Evolutionary conservation across 37 sponge, comb jelly and placozoan species (phyloP).

Genomic region (Amphimedon queenslandica): DNA sequence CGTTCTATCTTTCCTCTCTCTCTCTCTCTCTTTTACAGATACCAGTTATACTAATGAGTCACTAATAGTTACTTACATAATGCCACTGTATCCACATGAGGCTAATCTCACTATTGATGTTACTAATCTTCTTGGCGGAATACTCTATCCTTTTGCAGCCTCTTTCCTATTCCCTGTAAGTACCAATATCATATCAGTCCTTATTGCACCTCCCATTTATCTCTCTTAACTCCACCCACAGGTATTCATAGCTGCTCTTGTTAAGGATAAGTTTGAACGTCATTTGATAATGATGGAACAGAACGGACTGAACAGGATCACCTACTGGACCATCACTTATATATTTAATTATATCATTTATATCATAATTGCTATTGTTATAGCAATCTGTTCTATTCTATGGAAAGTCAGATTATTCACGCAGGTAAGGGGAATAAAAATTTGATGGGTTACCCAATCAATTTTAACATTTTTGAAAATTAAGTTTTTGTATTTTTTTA

Average conservation of each 20-base stretch:
- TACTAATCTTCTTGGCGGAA: conserved; percentile 49
- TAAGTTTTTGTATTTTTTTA: no score
- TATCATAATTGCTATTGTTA: conserved; percentile 24
- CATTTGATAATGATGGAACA: conserved; percentile 89
- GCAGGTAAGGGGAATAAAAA: conserved; percentile 43
- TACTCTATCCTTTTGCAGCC: conserved; percentile 62
- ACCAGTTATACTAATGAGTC: background rate
- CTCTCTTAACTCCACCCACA: conserved; percentile 6
- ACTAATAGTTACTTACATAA: conserved; percentile 50
- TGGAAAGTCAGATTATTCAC: conserved; percentile 69
- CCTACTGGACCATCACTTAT: conserved; percentile 71
- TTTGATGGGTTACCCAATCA: background rate
- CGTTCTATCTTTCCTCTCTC: no score
- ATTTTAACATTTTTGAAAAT: no score
- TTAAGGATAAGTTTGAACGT: conserved; percentile 68
- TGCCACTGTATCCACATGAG: conserved; percentile 24
- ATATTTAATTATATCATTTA: conserved; percentile 55
- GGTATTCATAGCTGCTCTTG: conserved; percentile 59
- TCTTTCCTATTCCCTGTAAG: conserved; percentile 74
- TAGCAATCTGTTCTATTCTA: conserved; percentile 18
- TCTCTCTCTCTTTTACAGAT: background rate
- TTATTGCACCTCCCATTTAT: no score
- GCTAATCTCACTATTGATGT: conserved; percentile 56
- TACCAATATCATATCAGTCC: no score
- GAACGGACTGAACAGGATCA: conserved; percentile 62